Conservation (phyloP, 37 sponge, comb jelly and placozoan genomes). For the Petrosia ficiformis region DNA sequence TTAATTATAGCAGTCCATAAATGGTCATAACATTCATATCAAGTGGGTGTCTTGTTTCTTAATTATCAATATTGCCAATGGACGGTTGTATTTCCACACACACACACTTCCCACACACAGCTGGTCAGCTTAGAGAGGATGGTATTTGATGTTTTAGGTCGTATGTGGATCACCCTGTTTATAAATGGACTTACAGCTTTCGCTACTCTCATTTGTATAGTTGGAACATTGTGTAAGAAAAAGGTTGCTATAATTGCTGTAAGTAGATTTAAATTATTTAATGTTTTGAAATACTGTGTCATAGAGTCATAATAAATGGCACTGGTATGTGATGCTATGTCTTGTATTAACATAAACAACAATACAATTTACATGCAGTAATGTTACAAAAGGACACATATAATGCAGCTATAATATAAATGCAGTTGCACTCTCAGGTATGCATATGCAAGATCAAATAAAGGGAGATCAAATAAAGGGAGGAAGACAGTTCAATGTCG, state of each 20-base stretch:
- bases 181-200: conserved; percentile 24
- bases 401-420: no score
- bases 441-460: no score
- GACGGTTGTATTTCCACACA: no score
- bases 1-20: background rate
- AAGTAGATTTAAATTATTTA: background rate
- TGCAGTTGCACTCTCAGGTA: no score
- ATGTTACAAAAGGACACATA: background rate
- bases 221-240: conserved; percentile 30
- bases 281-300: background rate
- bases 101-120: no score
- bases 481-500: no score
- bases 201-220: conserved; percentile 32
- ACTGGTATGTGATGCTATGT: background rate
- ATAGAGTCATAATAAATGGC: background rate
- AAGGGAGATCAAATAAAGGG: no score
- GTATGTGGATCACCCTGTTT: conserved; percentile 66
- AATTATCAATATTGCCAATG: no score
- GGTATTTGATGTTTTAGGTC: conserved; percentile 60
- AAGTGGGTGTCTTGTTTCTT: no score
- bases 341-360: no score
- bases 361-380: background rate
- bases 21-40: background rate
- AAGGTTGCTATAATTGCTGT: conserved; percentile 47
- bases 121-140: conserved; percentile 52